Percentiles rank a stretch among this genome's conserved stretches.
Evolutionary conservation across 2,888 invertebrate genomes (phyloP).

Genomic region (Aplocera efformata): DNA sequence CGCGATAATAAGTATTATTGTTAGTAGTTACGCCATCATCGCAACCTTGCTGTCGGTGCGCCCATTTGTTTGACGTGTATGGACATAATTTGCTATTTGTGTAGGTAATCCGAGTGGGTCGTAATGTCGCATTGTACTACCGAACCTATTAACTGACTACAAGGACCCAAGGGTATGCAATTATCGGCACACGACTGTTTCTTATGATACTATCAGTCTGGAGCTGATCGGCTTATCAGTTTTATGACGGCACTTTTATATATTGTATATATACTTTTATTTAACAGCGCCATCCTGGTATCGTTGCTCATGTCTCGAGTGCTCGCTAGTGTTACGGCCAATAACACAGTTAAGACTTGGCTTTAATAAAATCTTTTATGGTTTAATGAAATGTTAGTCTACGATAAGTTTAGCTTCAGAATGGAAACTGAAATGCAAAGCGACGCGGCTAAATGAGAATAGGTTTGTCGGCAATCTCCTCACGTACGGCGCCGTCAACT

Average conservation of each 20-base stretch:
- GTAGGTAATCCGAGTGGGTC: constrained; percentile 59
- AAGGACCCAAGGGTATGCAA: constrained; percentile 50
- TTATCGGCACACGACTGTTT: constrained; percentile 51
- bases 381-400: constrained; percentile 36
- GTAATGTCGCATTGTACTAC: constrained; percentile 65
- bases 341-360: constrained; percentile 31
- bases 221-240: constrained; percentile 34
- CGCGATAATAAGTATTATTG: constrained; percentile 38
- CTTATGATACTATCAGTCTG: constrained; percentile 42
- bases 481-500: constrained; percentile 75
- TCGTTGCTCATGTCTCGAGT: constrained; percentile 30
- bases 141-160: constrained; percentile 54
- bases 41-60: constrained; percentile 61
- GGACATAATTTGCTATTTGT: constrained; percentile 64
- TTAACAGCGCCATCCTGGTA: constrained; percentile 40
- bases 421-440: constrained; percentile 59
- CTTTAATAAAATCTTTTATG: constrained; percentile 37
- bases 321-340: constrained; percentile 33
- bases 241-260: constrained; percentile 34
- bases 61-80: constrained; percentile 62
- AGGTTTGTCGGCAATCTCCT: constrained; percentile 58
- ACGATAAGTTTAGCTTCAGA: constrained; percentile 35
- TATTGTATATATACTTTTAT: constrained; percentile 30
- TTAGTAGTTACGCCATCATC: constrained; percentile 51
- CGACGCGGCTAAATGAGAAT: constrained; percentile 49